phyloP scores from a whole-genome alignment of 2,797 vertebrate genomes.

The Sardinella longiceps region DNA sequence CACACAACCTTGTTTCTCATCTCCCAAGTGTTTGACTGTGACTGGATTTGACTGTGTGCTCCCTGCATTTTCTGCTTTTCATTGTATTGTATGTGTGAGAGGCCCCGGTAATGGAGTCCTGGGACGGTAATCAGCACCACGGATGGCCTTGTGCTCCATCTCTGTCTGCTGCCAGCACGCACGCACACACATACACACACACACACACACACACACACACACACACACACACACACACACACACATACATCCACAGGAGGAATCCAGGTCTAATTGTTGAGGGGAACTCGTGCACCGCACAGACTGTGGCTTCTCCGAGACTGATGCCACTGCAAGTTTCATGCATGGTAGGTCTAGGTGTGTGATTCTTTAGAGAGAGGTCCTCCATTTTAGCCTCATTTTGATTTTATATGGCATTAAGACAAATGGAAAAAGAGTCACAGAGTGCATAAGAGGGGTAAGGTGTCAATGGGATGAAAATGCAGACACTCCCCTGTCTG shows the following conservation, averaged over 20 bases:
- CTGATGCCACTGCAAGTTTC: background rate
- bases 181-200: conserved; percentile 38
- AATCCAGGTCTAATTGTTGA: conserved; percentile 3
- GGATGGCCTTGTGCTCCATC: conserved; percentile 53
- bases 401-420: background rate
- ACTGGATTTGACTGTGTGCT: conserved; percentile 13
- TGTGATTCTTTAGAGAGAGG: background rate
- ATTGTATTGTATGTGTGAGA: conserved; percentile 27
- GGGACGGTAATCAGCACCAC: conserved; percentile 55
- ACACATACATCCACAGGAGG: conserved; percentile 36
- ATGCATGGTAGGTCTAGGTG: background rate
- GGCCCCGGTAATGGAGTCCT: background rate
- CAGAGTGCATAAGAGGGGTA: background rate
- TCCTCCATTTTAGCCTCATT: background rate
- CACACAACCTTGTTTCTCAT: background rate
- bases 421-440: background rate
- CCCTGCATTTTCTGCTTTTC: conserved; percentile 12
- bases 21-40: conserved; percentile 16
- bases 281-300: background rate
- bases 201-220: conserved; percentile 44
- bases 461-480: background rate
- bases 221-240: conserved; percentile 30
- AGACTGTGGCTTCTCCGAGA: background rate
- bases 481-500: background rate
- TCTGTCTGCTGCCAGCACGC: conserved; percentile 39